These are phyloP conservation scores for Erebia aethiops DNA, from an alignment of 2,888 invertebrate species.

Conservation along the genomic window DNA sequence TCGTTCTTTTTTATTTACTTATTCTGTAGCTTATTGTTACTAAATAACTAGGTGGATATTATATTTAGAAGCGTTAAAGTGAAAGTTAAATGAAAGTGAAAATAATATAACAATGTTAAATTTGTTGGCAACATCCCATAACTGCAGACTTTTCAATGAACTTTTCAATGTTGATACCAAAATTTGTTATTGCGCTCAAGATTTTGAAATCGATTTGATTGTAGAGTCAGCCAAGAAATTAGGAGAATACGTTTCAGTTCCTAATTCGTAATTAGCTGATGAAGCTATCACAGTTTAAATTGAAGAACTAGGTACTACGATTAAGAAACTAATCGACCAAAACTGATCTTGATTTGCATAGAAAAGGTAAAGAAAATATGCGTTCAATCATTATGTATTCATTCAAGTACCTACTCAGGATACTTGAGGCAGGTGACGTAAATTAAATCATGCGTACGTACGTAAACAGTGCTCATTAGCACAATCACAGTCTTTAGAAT, in stretches of 20 bases:
- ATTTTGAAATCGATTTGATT: not conserved
- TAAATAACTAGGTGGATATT: not conserved
- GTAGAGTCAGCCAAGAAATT: not conserved
- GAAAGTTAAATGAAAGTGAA: constrained; percentile 8
- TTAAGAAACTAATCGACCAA: not conserved
- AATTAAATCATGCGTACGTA: not conserved
- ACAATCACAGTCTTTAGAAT: not conserved
- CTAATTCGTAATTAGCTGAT: not conserved
- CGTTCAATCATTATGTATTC: not conserved
- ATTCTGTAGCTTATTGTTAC: not conserved
- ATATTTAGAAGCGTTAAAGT: not conserved
- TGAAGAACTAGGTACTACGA: not conserved
- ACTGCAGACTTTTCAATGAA: not conserved
- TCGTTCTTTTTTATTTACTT: not conserved
- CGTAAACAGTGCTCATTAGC: not conserved
- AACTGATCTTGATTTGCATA: constrained; percentile 1
- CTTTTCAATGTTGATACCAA: constrained; percentile 9
- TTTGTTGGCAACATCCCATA: constrained; percentile 1
- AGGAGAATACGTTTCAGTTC: not conserved
- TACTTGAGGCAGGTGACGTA: not conserved
- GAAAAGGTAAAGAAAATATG: not conserved
- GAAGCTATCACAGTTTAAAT: not conserved
- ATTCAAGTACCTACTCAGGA: not conserved
- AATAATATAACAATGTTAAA: not conserved
- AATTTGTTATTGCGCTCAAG: not conserved